phyloP scores from a whole-genome alignment of 2,888 invertebrate species.

The Ernsta delagoae region DNA sequence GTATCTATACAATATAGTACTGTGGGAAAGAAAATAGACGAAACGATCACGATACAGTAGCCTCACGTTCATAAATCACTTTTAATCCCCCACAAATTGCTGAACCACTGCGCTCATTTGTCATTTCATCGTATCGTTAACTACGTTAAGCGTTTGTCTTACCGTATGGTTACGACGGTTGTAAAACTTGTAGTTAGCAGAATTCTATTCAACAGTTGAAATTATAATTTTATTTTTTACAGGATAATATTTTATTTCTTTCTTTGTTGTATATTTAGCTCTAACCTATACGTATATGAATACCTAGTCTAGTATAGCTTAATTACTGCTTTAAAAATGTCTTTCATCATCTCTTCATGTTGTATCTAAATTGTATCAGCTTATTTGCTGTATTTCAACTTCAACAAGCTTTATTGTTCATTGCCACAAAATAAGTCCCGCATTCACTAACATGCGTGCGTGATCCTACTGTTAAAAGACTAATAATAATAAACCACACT shows the following conservation, averaged over 20 bases:
- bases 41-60: constrained; percentile 18
- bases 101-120: constrained; percentile 28
- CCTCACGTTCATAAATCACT: constrained; percentile 25
- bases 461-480: too few species aligned
- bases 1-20: not conserved
- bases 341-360: not conserved
- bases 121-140: constrained; percentile 33
- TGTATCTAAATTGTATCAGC: too few species aligned
- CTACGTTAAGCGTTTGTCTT: constrained; percentile 8
- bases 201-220: not conserved
- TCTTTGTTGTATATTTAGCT: not conserved
- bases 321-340: not conserved
- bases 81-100: constrained; percentile 35
- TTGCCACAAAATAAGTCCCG: too few species aligned
- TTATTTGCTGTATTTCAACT: too few species aligned
- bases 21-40: constrained; percentile 33
- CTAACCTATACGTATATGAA: too few species aligned
- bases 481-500: too few species aligned
- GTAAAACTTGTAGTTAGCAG: not conserved
- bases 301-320: too few species aligned
- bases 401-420: too few species aligned
- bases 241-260: too few species aligned
- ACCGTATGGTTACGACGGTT: too few species aligned
- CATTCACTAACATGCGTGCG: too few species aligned
- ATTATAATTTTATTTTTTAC: not conserved